Percentiles rank a stretch among this genome's conserved stretches.
phyloP scores from a whole-genome alignment of 92 coral and sea anemone species.

The Epizoanthus illoricatus region DNA sequence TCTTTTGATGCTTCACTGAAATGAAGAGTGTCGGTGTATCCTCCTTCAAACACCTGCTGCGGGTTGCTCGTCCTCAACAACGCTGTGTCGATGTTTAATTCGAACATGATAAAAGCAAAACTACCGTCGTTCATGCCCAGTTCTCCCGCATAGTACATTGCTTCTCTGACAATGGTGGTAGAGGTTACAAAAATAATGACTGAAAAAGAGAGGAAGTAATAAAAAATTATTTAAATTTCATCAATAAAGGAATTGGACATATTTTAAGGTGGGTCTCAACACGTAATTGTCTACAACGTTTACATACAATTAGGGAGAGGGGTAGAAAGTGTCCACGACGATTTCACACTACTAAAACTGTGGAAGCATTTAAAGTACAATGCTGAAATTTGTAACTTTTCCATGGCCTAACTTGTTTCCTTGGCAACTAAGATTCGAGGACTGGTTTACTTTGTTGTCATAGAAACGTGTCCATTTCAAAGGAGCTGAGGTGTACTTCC shows the following conservation, averaged over 20 bases:
- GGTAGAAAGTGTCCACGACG: too few species aligned
- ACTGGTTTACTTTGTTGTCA: too few species aligned
- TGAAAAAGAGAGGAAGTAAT: conserved; percentile 31
- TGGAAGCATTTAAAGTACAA: too few species aligned
- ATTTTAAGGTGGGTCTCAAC: not conserved
- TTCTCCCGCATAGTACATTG: conserved; percentile 73
- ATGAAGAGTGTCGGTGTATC: conserved; percentile 17
- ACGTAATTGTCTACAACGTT: not conserved
- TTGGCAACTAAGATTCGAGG: too few species aligned
- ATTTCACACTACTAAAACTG: too few species aligned
- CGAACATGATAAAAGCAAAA: conserved; percentile 74
- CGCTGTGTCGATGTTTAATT: conserved; percentile 53
- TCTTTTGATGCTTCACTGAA: conserved; percentile 52
- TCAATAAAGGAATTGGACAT: too few species aligned
- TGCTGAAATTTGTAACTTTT: too few species aligned
- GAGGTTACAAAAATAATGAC: conserved; percentile 78
- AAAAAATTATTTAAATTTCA: not conserved
- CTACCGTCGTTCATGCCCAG: conserved; percentile 85
- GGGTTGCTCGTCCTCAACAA: conserved; percentile 29
- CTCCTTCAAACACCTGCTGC: conserved; percentile 50
- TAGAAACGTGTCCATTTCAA: too few species aligned
- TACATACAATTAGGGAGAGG: too few species aligned
- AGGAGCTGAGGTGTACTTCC: too few species aligned
- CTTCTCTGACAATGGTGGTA: conserved; percentile 72
- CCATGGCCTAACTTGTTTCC: too few species aligned